These are phyloP conservation scores for Lagothrix lagotricha DNA, from an alignment of 2,797 vertebrate genomes.

Conservation along the genomic window DNA sequence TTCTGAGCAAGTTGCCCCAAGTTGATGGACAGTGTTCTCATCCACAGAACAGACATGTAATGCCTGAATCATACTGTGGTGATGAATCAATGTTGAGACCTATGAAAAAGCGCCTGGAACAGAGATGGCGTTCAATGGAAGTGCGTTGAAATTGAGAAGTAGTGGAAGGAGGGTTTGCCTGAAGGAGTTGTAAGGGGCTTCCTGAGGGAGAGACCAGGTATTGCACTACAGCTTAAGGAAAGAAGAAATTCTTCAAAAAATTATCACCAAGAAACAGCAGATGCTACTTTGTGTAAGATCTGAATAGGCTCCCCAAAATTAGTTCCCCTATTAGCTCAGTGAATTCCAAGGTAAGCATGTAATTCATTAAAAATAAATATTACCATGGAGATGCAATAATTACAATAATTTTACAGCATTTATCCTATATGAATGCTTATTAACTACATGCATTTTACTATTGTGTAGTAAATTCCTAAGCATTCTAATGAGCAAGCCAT, in stretches of 20 bases:
- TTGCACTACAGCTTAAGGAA: not conserved
- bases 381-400: slow-evolving; percentile 59
- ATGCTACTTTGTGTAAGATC: not conserved
- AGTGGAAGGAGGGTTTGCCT: accelerated
- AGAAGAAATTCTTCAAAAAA: not conserved
- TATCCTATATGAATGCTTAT: slow-evolving; percentile 28
- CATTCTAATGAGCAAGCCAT: not conserved
- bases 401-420: slow-evolving; percentile 54
- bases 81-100: accelerated
- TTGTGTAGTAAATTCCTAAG: not conserved
- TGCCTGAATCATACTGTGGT: accelerated
- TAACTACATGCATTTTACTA: slow-evolving; percentile 26
- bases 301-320: not conserved
- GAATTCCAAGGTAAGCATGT: slow-evolving; percentile 22
- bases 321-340: slow-evolving; percentile 27
- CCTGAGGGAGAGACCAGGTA: accelerated
- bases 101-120: accelerated
- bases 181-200: accelerated
- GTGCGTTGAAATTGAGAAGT: not conserved
- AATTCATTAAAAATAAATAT: slow-evolving; percentile 68
- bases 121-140: accelerated
- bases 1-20: not conserved
- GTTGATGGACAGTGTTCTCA: too few species aligned
- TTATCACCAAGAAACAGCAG: not conserved
- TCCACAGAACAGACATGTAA: accelerated